Base-by-base conservation (phyloP, 2,888 invertebrate genomes). In the Hetaerina titia region DNA sequence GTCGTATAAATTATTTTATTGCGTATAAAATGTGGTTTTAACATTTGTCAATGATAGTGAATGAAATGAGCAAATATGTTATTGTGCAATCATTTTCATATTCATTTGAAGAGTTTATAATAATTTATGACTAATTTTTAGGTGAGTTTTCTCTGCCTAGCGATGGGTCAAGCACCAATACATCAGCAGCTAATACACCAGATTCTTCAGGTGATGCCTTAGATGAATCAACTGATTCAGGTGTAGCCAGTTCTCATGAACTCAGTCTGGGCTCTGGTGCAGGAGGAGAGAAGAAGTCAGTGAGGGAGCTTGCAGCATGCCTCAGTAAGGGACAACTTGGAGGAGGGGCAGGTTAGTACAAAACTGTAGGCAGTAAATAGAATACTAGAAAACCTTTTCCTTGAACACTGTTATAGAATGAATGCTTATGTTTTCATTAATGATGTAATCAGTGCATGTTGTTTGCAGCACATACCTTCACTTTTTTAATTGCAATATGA, bases 161-260 rank as follows among this genome's bases (percentile, higher is more conserved):
- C 96, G 97, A 98, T 96, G 97, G 97, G 64, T 97, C 97, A 25
- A 97, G 97, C 95, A 97, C 97, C 25, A 97, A 97, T 95, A 97
- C 97, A 95, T 97, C 97, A n/a, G 97, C 97, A 25, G 97, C 97
- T 13, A 97, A 97, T 96, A 97, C 97, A 25, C 97, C 98, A 9
- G 97, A 98, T 96, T 97, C 97, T 5, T 95, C 95, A 19, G 97
- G 97, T 0, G 97, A 97, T 95, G 97, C 97, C 25, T 96, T 97
- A 89, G 97, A 97, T 95, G 97, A 97, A 96, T 97, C 97, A 22
- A 97, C 96, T 15, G 97, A 97, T 95, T 97, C 97, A 90, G 97
- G 97, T 87, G 96, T 96, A 22, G 94, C 69, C 25, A 74, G 92
- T n/a, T 92, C 92, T 11, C 92, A 92, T 69, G 92, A 92, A n/a